These are phyloP conservation scores for Caligus rogercresseyi DNA, from an alignment of 1,140 invertebrate genomes.

Conservation along the genomic window DNA sequence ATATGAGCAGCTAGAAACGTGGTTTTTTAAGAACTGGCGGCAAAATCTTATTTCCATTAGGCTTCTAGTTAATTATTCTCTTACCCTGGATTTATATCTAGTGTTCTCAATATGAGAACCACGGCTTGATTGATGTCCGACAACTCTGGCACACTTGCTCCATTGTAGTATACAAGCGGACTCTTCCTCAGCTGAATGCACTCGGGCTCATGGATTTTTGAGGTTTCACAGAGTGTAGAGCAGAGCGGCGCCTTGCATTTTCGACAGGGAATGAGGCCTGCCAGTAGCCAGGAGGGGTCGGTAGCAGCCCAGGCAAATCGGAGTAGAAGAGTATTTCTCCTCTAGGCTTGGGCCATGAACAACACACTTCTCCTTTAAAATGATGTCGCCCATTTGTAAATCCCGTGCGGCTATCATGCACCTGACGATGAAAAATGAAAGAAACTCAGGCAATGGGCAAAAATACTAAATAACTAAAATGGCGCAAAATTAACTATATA, in stretches of 20 bases:
- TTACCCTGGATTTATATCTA: neutral
- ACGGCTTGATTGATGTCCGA: neutral
- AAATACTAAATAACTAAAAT: no score
- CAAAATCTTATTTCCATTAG: no score
- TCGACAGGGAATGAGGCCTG: no score
- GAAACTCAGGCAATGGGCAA: no score
- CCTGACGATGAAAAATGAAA: no score
- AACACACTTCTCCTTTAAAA: constrained; percentile 48
- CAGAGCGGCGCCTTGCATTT: neutral
- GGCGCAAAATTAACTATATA: no score
- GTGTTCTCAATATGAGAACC: neutral
- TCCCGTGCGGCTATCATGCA: constrained; percentile 40
- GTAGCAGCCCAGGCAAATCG: constrained; percentile 53
- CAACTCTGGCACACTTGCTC: neutral
- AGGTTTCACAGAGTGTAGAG: neutral
- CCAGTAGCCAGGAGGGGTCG: neutral
- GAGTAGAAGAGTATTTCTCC: constrained; percentile 32
- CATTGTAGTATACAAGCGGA: neutral
- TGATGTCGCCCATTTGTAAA: constrained; percentile 44
- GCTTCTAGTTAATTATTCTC: neutral
- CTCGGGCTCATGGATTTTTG: neutral
- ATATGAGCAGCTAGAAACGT: no score
- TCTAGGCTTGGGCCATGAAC: constrained; percentile 53
- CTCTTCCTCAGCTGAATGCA: neutral
- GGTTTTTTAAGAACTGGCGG: no score